Evolutionary conservation across 2,797 vertebrate genomes (phyloP).

Genomic region (Semaprochilodus insignis): DNA sequence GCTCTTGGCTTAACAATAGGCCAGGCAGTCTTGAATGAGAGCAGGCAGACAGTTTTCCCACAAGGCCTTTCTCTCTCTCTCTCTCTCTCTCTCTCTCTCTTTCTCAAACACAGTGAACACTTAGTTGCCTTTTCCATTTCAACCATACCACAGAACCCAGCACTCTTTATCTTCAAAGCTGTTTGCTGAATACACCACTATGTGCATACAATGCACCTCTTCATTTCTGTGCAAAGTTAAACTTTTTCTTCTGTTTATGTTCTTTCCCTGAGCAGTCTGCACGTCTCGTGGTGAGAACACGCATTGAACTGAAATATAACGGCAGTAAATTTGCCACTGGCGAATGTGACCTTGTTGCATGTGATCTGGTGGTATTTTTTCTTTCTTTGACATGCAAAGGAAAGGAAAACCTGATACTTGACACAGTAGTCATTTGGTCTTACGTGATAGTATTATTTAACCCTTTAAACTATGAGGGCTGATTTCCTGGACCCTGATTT

Average conservation of each 20-base stretch:
- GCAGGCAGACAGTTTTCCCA: conserved; percentile 82
- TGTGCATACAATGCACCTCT: not conserved
- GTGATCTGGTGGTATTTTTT: no score
- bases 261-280: no score
- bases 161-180: conserved; percentile 62
- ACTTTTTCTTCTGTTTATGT: no score
- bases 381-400: no score
- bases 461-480: no score
- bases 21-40: conserved; percentile 98
- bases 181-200: conserved; percentile 3
- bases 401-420: no score
- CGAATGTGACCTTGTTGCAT: not conserved
- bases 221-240: not conserved
- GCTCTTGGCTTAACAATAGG: conserved; percentile 91
- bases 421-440: no score
- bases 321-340: not conserved
- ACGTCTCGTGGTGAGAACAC: not conserved
- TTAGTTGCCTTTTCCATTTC: conserved; percentile 79
- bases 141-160: conserved; percentile 74
- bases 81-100: conserved; percentile 27
- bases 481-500: not conserved
- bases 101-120: conserved; percentile 73
- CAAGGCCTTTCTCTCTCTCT: conserved; percentile 67
- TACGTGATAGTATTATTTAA: no score
- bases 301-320: not conserved